Evolutionary conservation across 2,888 invertebrate species (phyloP), one percentile per base, ranked within the genome.

Genomic region (Mayetiola destructor): DNA sequence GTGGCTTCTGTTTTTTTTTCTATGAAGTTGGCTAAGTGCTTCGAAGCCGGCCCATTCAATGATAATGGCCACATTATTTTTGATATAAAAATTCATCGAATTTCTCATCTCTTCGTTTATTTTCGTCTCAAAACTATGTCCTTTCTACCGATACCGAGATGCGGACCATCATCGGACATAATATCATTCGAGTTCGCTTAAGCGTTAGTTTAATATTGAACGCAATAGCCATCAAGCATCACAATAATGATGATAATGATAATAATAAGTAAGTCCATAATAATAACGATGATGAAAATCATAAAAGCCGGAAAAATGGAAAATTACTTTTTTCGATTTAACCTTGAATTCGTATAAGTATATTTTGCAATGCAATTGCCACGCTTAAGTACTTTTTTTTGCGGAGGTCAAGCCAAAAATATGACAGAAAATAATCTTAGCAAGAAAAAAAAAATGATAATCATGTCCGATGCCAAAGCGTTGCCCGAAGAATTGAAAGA

Each of bases 201-300:
- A 48, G 27, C 48, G 23, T 48, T 27, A 48, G 27, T 48, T 48
- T 48, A 48, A 48, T 48, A 27, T 48, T 23, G 27, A 23, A 48
- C 48, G 48, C 16, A 23, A 48, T 48, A 48, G 42, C 20, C 39
- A 40, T 40, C 32, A 20, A 23, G 27, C 27, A 48, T 48, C 23
- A 48, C 48, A 48, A 48, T 48, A 48, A 48, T 27, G 48, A 48
- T 27, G 27, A 27, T 6, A 48, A 48, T n/a, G n/a, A n/a, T n/a
- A n/a, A n/a, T n/a, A n/a, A n/a, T n/a, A n/a, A n/a, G n/a, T n/a
- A n/a, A n/a, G n/a, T n/a, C n/a, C n/a, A n/a, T 48, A 48, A 48
- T 48, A 14, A 48, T 48, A 2, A 42, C 16, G 27, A 10, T 48
- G 29, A 48, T 27, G 16, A n/a, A 42, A 8, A 16, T 9, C 21